phyloP scores from a whole-genome alignment of 2,888 invertebrate genomes.

The Cylloceria caligata region DNA sequence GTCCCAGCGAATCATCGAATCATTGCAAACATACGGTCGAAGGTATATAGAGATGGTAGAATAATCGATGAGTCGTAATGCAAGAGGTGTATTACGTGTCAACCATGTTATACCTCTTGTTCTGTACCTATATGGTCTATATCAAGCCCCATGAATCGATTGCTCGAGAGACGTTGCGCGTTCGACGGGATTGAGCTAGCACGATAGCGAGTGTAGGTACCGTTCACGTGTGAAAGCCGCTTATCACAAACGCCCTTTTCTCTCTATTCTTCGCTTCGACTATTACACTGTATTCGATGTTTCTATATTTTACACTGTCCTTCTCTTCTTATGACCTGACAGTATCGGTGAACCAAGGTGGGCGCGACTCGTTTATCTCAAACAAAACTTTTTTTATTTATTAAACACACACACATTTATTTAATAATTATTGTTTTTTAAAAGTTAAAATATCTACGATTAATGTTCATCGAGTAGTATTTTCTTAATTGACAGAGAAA shows the following conservation, averaged over 20 bases:
- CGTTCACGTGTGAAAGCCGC: constrained; percentile 16
- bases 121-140: constrained; percentile 48
- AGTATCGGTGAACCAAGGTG: neutral
- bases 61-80: constrained; percentile 36
- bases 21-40: neutral
- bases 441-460: too few species aligned
- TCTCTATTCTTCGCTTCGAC: neutral
- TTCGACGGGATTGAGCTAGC: constrained; percentile 58
- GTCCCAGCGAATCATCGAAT: constrained; percentile 31
- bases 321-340: neutral
- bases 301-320: neutral
- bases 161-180: constrained; percentile 47
- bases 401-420: too few species aligned
- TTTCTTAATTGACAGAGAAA: too few species aligned
- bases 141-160: constrained; percentile 65
- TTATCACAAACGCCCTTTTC: constrained; percentile 18
- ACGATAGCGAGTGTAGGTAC: constrained; percentile 20
- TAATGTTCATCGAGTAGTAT: too few species aligned
- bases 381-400: too few species aligned
- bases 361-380: too few species aligned
- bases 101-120: constrained; percentile 4
- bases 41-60: neutral
- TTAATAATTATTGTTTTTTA: too few species aligned
- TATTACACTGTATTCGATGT: neutral
- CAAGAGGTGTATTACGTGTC: constrained; percentile 28